Conservation (phyloP, 2,888 invertebrate species). For the Cheilosia vernalis region DNA sequence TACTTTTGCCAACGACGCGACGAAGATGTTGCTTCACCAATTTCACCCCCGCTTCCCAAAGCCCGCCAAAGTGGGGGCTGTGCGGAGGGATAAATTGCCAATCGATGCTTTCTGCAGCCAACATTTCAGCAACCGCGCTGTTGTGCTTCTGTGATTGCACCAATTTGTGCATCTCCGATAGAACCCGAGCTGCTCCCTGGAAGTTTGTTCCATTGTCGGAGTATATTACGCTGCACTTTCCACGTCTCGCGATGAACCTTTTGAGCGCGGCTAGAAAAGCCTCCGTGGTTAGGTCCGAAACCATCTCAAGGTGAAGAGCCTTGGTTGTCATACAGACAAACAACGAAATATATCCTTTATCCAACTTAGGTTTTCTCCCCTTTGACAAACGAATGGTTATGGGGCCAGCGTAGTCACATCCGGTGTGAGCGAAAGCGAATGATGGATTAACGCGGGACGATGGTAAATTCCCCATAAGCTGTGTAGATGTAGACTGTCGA, state of each 20-base stretch:
- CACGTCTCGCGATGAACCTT: constrained; percentile 7
- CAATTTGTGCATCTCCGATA: constrained; percentile 7
- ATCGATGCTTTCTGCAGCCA: constrained; percentile 6
- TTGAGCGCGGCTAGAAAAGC: background rate
- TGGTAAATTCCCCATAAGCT: constrained; percentile 43
- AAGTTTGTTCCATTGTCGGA: constrained; percentile 15
- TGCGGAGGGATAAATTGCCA: constrained; percentile 7
- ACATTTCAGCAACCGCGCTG: constrained; percentile 3
- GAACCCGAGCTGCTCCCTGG: constrained; percentile 5
- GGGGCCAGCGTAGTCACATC: constrained; percentile 46
- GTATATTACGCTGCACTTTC: constrained; percentile 16
- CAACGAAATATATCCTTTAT: constrained; percentile 56
- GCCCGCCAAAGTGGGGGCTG: constrained; percentile 20
- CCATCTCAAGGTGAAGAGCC: constrained; percentile 34
- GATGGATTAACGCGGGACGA: constrained; percentile 10
- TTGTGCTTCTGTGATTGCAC: constrained; percentile 7
- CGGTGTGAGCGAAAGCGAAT: constrained; percentile 37
- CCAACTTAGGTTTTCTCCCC: constrained; percentile 21
- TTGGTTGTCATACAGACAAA: constrained; percentile 63
- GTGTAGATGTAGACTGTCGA: constrained; percentile 27
- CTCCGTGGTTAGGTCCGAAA: background rate
- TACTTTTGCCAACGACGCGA: constrained; percentile 23
- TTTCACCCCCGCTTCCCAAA: constrained; percentile 36
- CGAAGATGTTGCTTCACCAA: constrained; percentile 45
- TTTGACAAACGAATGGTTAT: constrained; percentile 28